These are phyloP conservation scores for Steatocranus sp. DNA, from an alignment of 2,797 vertebrate species.

Conservation along the genomic window DNA sequence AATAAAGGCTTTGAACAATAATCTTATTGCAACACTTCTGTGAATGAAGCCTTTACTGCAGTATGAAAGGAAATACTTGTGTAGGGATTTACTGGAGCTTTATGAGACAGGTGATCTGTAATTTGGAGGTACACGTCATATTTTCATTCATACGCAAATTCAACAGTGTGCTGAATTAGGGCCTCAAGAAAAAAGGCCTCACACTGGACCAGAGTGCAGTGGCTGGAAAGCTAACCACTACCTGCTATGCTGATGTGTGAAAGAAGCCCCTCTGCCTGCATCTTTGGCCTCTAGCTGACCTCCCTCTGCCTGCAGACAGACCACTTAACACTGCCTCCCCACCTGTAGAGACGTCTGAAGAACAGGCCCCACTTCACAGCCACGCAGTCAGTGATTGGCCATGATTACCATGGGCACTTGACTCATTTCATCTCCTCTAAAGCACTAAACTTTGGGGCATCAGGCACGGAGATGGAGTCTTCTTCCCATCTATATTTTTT, in stretches of 20 bases:
- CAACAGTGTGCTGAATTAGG: not conserved
- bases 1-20: slow-evolving; percentile 2
- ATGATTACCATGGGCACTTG: slow-evolving; percentile 71
- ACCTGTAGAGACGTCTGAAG: slow-evolving; percentile 69
- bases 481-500: not conserved
- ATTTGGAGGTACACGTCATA: not conserved
- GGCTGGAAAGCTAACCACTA: not conserved
- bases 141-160: not conserved
- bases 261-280: slow-evolving; percentile 26
- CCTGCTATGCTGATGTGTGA: not conserved
- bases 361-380: slow-evolving; percentile 63
- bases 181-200: not conserved
- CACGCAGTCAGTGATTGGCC: slow-evolving; percentile 62
- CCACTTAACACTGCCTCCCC: slow-evolving; percentile 66
- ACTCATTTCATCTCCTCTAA: slow-evolving; percentile 63
- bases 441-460: slow-evolving; percentile 58
- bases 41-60: not conserved
- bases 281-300: slow-evolving; percentile 66
- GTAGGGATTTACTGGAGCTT: slow-evolving; percentile 12
- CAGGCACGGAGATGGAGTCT: slow-evolving; percentile 21
- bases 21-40: not conserved
- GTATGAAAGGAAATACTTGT: not conserved
- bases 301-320: slow-evolving; percentile 52
- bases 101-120: not conserved
- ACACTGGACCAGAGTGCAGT: not conserved